Conservation (phyloP, 2,888 invertebrate species). For the Diadegma fenestrale region DNA sequence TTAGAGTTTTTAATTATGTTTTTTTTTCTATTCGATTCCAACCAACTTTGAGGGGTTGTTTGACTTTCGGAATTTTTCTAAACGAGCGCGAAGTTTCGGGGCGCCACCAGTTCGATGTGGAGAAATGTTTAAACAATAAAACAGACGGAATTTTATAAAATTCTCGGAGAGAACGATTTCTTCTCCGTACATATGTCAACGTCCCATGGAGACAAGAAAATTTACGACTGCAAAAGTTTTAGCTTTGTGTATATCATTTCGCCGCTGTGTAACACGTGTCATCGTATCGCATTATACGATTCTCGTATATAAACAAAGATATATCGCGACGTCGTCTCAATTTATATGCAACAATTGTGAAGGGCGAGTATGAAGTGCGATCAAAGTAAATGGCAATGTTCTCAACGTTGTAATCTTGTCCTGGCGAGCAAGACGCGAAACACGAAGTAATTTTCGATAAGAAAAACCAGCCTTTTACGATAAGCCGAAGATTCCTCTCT, state of each 20-base stretch:
- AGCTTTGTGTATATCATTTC: slow-evolving; percentile 21
- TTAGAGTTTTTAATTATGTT: too few relatives aligned
- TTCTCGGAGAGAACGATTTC: not conserved
- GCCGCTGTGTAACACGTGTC: slow-evolving; percentile 23
- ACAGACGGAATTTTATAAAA: not conserved
- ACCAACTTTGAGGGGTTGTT: too few relatives aligned
- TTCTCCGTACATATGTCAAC: not conserved
- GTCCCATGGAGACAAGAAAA: slow-evolving; percentile 8
- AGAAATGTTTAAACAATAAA: not conserved
- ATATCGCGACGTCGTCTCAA: slow-evolving; percentile 42
- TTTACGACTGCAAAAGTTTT: slow-evolving; percentile 36
- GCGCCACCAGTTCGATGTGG: not conserved
- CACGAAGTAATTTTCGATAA: slow-evolving; percentile 61
- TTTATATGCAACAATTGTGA: slow-evolving; percentile 47
- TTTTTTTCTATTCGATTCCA: too few relatives aligned
- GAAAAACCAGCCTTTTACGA: slow-evolving; percentile 39
- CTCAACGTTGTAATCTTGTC: slow-evolving; percentile 59
- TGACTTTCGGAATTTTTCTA: too few relatives aligned
- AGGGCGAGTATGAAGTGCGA: slow-evolving; percentile 22
- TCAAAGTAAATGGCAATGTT: slow-evolving; percentile 20
- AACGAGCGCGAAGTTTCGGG: not conserved
- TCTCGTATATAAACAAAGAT: slow-evolving; percentile 5
- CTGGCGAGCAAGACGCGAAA: slow-evolving; percentile 24
- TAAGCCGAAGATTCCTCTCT: slow-evolving; percentile 52
- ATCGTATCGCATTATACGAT: slow-evolving; percentile 18